These are phyloP conservation scores for Strigamia transsilvanica DNA, from an alignment of 2,888 invertebrate species.

Conservation along the genomic window DNA sequence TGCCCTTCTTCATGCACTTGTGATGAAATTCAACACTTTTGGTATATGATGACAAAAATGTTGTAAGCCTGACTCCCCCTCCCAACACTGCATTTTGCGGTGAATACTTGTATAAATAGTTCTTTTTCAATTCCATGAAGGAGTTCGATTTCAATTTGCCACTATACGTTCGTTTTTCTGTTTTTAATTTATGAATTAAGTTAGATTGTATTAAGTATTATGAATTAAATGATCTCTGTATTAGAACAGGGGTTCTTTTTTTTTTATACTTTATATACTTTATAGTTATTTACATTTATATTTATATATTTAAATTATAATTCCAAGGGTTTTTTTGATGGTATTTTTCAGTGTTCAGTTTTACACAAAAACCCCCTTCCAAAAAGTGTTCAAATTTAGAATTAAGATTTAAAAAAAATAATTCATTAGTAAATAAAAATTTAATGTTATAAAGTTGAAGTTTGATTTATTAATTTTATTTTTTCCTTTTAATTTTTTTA, in stretches of 20 bases:
- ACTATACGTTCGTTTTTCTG: background rate
- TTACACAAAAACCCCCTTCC: background rate
- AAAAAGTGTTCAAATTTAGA: constrained; percentile 10
- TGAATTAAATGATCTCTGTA: constrained; percentile 9
- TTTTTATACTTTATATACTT: constrained; percentile 7
- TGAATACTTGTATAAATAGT: constrained; percentile 4
- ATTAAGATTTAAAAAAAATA: background rate
- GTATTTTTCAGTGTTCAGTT: background rate
- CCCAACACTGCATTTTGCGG: constrained; percentile 21
- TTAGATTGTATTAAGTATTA: background rate
- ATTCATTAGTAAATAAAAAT: background rate
- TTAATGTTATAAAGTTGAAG: background rate
- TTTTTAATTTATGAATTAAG: constrained; percentile 5
- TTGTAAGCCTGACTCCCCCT: background rate
- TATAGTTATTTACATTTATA: background rate
- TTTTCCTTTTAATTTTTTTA: background rate
- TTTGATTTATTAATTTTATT: background rate
- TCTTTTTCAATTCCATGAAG: background rate
- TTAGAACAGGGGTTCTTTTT: constrained; percentile 9
- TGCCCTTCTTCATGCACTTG: constrained; percentile 41
- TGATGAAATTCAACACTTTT: constrained; percentile 19
- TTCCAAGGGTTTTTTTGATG: background rate
- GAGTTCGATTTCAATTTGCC: background rate
- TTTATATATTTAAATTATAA: background rate
- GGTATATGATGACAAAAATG: background rate